Evolutionary conservation across 2,888 invertebrate species (phyloP), one percentile per base, ranked within the genome.

Genomic region (Drosophila melanocephala): DNA sequence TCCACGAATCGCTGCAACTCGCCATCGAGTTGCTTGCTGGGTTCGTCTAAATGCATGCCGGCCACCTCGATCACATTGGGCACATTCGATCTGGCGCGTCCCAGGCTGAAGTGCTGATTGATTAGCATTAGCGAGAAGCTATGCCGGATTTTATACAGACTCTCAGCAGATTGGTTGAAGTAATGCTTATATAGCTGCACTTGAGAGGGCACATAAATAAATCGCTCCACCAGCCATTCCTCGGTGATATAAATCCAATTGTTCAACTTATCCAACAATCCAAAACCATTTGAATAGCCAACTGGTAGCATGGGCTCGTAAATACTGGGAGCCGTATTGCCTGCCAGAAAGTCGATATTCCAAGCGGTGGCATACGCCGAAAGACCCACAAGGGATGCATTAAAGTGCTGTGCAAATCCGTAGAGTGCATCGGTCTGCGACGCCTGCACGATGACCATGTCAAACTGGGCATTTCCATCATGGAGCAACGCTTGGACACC

Each of bases 61-160:
- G 87, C 93, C 33, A 93, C 88, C 63, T 92, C 92, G 3, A 92
- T 73, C 37, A 92, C 84, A 57, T 80, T 92, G 9, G 91, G 90
- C 2, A 89, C 80, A 74, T 91, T 87, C 5, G 93, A 90, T 16
- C 92, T 70, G 1, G 91, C 81, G 3, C 82, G 84, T 1, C 87
- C 86, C 14, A 92, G 65, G 1, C 90, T 90, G 22, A 91, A 91
- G 57, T 92, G 93, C 50, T 91, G 88, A 72, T 93, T 93, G 0
- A 93, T 67, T n/a, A 93, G 60, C 6, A 92, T 84, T 14, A 93
- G 57, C 0, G 93, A 91, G 10, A 91, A 83, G 52, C 71, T 79
- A 0, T 82, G 59, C 7, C 91, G 68, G 1, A 91, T 72, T 3
- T 84, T 76, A 61, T 78, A 52, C 26, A 89, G 39, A 62, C 59